Base-by-base conservation (phyloP, 2,797 vertebrate genomes). In the Notolepis coatsorum region DNA sequence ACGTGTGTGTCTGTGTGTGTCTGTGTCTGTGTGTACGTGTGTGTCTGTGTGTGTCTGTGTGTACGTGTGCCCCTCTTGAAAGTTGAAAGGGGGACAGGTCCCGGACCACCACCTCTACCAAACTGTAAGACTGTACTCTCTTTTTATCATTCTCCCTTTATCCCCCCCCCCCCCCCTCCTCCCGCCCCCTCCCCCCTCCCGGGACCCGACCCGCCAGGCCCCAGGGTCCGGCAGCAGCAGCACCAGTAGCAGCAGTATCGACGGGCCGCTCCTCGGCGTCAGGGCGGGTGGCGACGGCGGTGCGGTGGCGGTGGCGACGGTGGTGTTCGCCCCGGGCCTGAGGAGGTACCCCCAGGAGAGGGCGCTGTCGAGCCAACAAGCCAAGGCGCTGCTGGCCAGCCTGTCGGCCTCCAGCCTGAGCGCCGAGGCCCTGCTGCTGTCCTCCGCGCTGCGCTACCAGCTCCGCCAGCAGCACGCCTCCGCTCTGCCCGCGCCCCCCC, bases 351-450 rank as follows among this genome's bases (percentile, higher is more conserved):
- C 83, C 59, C 88, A 87, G 50, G 90, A 90, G 28, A 82, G 84
- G 21, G 46, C 73, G 2, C 45, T 81, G 31, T 81, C 89, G 62
- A 75, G 87, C 50, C 51, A 86, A 73, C 91, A 90, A 76, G 90
- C 91, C 0, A 91, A 83, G 74, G 89, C 86, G 8, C 84, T 94
- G 39, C 78, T 93, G 68, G 86, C 91, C 1, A 91, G 91, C 71
- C 80, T 93, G 59, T 88, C 91, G 0, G 80, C 89, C 25, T 88
- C 89, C 0, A 86, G 88, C 59, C 75, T 93, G 52, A 90, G 79
- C 2, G 77, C 92, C 0, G 93, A 94, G 82, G 91, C 91, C 52
- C 82, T 93, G 65, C 90, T 93, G 31, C 90, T 93, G 59, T 93
- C 91, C 59, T 91, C 91, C 60, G 84, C 91, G 57, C 71, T 93